Percentiles rank a stretch among this genome's conserved stretches.
These are phyloP conservation scores for Selene dorsalis DNA, from an alignment of 2,797 vertebrate species.

Conservation along the genomic window DNA sequence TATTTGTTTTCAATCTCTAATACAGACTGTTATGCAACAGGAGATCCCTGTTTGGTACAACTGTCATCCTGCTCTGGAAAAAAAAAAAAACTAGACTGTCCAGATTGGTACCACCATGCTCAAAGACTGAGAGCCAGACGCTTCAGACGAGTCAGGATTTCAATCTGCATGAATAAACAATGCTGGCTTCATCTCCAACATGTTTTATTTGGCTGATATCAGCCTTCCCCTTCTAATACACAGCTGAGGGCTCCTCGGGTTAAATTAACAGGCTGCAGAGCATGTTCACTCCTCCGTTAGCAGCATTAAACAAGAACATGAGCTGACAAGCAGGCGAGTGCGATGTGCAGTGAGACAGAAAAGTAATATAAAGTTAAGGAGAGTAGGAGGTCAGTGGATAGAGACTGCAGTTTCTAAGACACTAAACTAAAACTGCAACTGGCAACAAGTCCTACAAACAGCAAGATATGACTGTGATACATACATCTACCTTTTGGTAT, in stretches of 20 bases:
- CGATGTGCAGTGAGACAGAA: background rate
- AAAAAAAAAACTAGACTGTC: background rate
- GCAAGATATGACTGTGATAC: no score
- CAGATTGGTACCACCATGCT: slow-evolving; percentile 59
- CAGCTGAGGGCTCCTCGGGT: background rate
- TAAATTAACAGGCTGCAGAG: slow-evolving; percentile 3
- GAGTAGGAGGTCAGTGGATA: background rate
- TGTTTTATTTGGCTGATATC: slow-evolving; percentile 26
- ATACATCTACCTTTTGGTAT: no score
- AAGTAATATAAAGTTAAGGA: background rate
- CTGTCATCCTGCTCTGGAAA: slow-evolving; percentile 4
- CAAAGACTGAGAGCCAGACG: slow-evolving; percentile 31
- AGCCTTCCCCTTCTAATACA: background rate
- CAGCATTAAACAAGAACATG: background rate
- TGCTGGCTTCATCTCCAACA: slow-evolving; percentile 22
- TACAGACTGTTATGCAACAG: slow-evolving; percentile 31
- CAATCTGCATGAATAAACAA: slow-evolving; percentile 33
- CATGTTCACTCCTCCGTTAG: slow-evolving; percentile 3
- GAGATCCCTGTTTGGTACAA: slow-evolving; percentile 15
- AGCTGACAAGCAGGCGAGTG: background rate
- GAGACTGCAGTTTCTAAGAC: background rate
- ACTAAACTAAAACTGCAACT: background rate
- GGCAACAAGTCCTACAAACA: background rate
- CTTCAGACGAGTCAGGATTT: slow-evolving; percentile 28
- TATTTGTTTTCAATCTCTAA: slow-evolving; percentile 18